A percentile compares a stretch with the other conserved stretches of the same genome.
These are phyloP conservation scores for Sus scrofa DNA, from an alignment of 2,113 vertebrate genomes.

Conservation along the genomic window DNA sequence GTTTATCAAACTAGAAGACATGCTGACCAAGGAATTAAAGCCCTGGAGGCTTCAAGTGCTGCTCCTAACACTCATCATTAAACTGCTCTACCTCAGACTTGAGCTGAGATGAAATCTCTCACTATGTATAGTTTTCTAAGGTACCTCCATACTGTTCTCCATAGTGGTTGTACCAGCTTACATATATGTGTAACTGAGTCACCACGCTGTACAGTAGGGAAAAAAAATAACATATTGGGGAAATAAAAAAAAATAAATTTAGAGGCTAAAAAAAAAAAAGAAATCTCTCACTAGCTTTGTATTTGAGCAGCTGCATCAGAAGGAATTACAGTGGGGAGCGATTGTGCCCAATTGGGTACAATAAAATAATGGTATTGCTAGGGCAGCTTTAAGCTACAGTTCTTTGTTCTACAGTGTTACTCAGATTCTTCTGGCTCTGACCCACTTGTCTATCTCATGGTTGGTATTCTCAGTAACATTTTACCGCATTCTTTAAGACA, in stretches of 20 bases:
- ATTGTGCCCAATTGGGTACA: fast-evolving
- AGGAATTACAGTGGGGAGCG: background rate
- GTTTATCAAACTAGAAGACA: slow-evolving; percentile 30
- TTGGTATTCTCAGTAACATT: background rate
- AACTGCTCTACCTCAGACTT: background rate
- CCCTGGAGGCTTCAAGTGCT: background rate
- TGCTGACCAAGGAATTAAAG: slow-evolving; percentile 49
- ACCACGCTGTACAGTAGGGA: too few species aligned
- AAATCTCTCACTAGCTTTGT: background rate
- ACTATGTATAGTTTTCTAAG: too few species aligned
- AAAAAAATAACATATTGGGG: too few species aligned
- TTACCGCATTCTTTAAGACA: background rate
- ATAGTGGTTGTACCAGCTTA: too few species aligned
- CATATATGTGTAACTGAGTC: too few species aligned
- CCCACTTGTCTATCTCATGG: background rate
- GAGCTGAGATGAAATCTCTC: background rate
- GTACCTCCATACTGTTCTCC: too few species aligned
- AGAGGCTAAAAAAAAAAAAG: too few species aligned
- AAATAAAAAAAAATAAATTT: too few species aligned
- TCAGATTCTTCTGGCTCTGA: background rate
- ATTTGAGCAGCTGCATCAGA: background rate
- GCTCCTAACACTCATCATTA: background rate
- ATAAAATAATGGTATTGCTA: background rate
- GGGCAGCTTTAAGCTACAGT: background rate
- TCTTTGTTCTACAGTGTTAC: background rate